Percentiles rank a stretch among this genome's conserved stretches.
phyloP scores from a whole-genome alignment of 1,140 invertebrate genomes.

The Drosophila nebulosa region DNA sequence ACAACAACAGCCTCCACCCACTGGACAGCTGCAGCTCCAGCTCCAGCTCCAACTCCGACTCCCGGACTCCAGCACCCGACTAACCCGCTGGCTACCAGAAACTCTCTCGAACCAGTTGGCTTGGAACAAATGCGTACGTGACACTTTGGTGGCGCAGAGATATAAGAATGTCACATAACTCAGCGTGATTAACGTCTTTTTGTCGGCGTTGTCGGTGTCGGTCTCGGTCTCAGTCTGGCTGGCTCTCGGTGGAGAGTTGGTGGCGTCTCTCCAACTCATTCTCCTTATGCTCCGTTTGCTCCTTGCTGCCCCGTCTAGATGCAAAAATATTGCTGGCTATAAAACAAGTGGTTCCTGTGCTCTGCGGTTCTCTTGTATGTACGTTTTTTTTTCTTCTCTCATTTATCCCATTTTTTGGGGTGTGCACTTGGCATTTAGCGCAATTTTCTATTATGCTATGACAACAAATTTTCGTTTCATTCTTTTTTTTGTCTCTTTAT shows the following conservation, averaged over 20 bases:
- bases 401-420: background rate
- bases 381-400: conserved; percentile 4
- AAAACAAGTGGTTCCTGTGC: conserved; percentile 60
- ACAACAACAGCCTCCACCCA: conserved; percentile 30
- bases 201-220: conserved; percentile 19
- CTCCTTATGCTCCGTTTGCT: background rate
- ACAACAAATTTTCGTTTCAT: conserved; percentile 9
- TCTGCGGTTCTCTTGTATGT: conserved; percentile 20
- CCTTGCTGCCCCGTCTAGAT: conserved; percentile 24
- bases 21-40: conserved; percentile 1
- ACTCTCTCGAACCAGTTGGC: conserved; percentile 36
- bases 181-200: conserved; percentile 77
- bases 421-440: conserved; percentile 45
- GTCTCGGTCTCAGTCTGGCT: too few relatives aligned
- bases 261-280: background rate
- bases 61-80: conserved; percentile 7
- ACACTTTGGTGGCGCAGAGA: conserved; percentile 77
- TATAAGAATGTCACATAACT: conserved; percentile 77
- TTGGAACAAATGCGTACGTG: conserved; percentile 74
- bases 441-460: conserved; percentile 49
- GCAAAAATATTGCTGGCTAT: conserved; percentile 67
- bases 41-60: too few relatives aligned
- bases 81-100: background rate
- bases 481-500: conserved; percentile 18
- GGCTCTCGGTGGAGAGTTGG: background rate